Conservation (phyloP, 2,113 vertebrate genomes). For the Menidia beryllina region DNA sequence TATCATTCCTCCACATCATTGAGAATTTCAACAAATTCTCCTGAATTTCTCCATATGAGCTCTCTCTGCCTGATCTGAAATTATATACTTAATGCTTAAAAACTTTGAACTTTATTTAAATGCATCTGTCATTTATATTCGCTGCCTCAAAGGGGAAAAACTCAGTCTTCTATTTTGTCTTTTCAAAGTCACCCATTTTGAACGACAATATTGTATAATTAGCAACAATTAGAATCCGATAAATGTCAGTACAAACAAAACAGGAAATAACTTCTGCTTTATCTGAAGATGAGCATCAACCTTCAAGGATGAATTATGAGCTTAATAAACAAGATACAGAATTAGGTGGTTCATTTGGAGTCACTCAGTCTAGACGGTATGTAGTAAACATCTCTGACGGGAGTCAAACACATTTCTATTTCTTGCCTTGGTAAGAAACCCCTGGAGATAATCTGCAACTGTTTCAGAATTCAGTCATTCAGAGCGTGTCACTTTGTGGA, state of each 20-base stretch:
- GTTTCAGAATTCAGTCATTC: slow-evolving; percentile 14
- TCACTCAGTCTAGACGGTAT: neutral
- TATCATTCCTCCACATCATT: too few species aligned
- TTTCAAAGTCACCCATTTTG: neutral
- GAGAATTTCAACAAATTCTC: too few species aligned
- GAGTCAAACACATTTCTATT: slow-evolving; percentile 13
- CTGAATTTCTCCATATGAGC: too few species aligned
- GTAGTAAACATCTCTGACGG: neutral
- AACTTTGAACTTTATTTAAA: too few species aligned
- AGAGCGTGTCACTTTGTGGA: neutral
- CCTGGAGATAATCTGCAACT: neutral
- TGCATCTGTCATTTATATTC: too few species aligned
- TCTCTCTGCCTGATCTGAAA: too few species aligned
- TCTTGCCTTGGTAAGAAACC: neutral
- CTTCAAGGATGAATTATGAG: slow-evolving; percentile 1
- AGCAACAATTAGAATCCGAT: neutral
- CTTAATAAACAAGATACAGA: neutral
- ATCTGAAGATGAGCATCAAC: neutral
- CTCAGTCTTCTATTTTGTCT: too few species aligned
- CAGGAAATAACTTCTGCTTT: neutral
- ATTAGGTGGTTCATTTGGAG: slow-evolving; percentile 1
- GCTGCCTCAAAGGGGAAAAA: too few species aligned
- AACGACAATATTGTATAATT: neutral
- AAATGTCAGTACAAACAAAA: neutral
- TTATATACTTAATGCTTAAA: too few species aligned